Evolutionary conservation across 2,113 vertebrate genomes (phyloP), one percentile per base, ranked within the genome.

Genomic region (Halcyon senegalensis): DNA sequence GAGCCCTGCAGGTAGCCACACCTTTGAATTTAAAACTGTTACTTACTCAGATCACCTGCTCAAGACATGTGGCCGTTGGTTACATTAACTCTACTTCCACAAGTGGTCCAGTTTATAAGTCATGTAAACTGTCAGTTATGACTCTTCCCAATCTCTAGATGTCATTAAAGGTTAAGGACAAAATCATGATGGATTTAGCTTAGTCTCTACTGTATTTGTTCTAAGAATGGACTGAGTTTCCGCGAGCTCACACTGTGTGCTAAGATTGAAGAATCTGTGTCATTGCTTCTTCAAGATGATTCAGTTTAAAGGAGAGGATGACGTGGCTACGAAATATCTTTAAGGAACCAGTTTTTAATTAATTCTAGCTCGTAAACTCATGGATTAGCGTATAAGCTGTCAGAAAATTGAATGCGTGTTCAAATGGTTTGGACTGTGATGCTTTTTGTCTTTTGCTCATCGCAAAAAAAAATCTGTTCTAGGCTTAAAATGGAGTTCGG

Each of bases 341-440:
- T 70, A 80, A 82, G 70, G 55, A 92, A 63, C 21, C 13, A 37
- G 3, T 70, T 87, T 73, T 91, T 77, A 74, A 70, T 92, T 90
- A 87, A 77, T 90, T 94, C 51, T 70, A 77, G n/a, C 51, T 92
- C 50, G 66, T 89, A 86, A 92, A 93, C 41, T 74, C 4, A 0
- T 86, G 82, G 59, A 92, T 95, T 95, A 83, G 23, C 30, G 4
- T 63, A 12, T 83, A 90, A 92, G 18, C 55, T 85, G 41, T 51
- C 67, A 90, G 51, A 51, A 96, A 95, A 86, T 84, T 68, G 74
- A 77, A 89, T n/a, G 31, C 83, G 9, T 74, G 7, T 83, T 91
- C 8, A 1, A 50, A 87, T n/a, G n/a, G 59, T 85, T 88, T 95
- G 59, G 70, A 73, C 44, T 69, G 14, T 66, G 55, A 33, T 80